These are phyloP conservation scores for Zhengitettix transpicula DNA, from an alignment of 2,888 invertebrate genomes.

Conservation along the genomic window DNA sequence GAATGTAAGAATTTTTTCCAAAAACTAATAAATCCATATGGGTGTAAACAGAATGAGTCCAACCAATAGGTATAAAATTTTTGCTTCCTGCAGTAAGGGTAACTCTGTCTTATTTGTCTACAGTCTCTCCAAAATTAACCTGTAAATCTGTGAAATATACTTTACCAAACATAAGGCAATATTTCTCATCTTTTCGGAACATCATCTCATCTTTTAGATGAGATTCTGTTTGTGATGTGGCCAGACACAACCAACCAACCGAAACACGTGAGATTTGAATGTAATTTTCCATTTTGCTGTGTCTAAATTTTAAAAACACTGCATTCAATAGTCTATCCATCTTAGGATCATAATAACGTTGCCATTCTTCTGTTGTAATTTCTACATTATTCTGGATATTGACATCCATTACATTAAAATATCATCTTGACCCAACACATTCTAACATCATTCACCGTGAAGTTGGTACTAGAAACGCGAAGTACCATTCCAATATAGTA, in stretches of 20 bases:
- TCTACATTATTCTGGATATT: constrained; percentile 93
- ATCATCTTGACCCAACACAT: constrained; percentile 80
- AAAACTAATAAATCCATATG: constrained; percentile 91
- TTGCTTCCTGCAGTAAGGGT: constrained; percentile 73
- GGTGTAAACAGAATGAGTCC: constrained; percentile 99
- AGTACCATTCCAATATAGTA: constrained; percentile 80
- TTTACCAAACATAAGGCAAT: constrained; percentile 91
- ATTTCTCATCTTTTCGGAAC: constrained; percentile 92
- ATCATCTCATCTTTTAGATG: constrained; percentile 95
- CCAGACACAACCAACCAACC: constrained; percentile 98
- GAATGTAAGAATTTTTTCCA: constrained; percentile 96
- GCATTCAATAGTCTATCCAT: constrained; percentile 82
- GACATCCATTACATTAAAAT: constrained; percentile 97
- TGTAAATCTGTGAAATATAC: constrained; percentile 98
- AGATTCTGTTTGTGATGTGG: constrained; percentile 86
- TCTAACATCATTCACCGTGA: constrained; percentile 86
- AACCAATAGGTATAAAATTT: constrained; percentile 93
- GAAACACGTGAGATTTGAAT: constrained; percentile 82
- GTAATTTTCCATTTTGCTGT: constrained; percentile 86
- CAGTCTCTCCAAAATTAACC: constrained; percentile 93
- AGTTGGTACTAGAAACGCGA: constrained; percentile 75
- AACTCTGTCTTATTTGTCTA: constrained; percentile 82
- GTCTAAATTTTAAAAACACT: constrained; percentile 92
- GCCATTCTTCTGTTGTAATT: constrained; percentile 96
- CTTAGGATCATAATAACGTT: constrained; percentile 69